Evolutionary conservation across 2,888 invertebrate genomes (phyloP).

Genomic region (Lycocerus yunnanus): DNA sequence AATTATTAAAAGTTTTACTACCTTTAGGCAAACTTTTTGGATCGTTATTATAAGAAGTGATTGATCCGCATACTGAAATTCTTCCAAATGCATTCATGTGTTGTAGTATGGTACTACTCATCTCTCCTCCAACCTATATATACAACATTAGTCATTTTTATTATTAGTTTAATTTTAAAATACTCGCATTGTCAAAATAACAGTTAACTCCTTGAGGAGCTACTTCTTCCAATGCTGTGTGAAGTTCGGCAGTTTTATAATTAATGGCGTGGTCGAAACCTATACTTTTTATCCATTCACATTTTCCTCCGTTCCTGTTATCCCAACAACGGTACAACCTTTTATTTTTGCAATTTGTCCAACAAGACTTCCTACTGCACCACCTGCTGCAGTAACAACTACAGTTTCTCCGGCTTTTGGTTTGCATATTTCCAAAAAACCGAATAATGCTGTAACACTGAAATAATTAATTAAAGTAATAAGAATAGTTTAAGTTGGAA

Average conservation of each 20-base stretch:
- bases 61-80: constrained; percentile 70
- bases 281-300: constrained; percentile 68
- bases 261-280: constrained; percentile 74
- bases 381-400: constrained; percentile 75
- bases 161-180: background rate
- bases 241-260: constrained; percentile 67
- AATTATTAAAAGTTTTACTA: constrained; percentile 13
- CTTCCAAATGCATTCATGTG: constrained; percentile 68
- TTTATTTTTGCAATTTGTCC: constrained; percentile 79
- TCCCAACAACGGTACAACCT: constrained; percentile 72
- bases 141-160: background rate
- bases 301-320: constrained; percentile 72
- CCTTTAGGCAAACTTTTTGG: constrained; percentile 28
- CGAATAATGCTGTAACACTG: constrained; percentile 75
- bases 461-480: background rate
- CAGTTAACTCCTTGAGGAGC: constrained; percentile 75
- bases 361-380: constrained; percentile 77
- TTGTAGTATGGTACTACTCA: constrained; percentile 63
- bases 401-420: constrained; percentile 75
- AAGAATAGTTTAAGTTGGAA: background rate
- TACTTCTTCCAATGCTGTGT: constrained; percentile 60
- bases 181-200: constrained; percentile 77
- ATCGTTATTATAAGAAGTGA: constrained; percentile 65
- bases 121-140: constrained; percentile 66
- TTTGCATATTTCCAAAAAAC: constrained; percentile 70